Evolutionary conservation across 92 coral and sea anemone genomes (phyloP).

Genomic region (Umimayanthus kanabou): DNA sequence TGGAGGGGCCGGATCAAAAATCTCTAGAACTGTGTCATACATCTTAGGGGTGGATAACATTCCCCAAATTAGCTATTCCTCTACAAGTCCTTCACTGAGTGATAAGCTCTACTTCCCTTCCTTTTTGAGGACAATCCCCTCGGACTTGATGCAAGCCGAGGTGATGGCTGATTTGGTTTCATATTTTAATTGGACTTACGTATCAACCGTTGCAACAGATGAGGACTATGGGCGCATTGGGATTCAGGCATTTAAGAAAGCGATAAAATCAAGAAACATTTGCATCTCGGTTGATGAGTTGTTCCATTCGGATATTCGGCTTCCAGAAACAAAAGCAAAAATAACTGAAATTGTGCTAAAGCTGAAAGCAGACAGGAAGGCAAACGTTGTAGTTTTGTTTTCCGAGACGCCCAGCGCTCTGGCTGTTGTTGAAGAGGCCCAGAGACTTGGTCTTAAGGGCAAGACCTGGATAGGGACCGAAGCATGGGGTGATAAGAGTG

Average conservation of each 20-base stretch:
- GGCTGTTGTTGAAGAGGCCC: constrained; percentile 83
- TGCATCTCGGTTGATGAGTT: constrained; percentile 89
- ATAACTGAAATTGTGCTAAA: constrained; percentile 71
- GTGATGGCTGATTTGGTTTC: constrained; percentile 89
- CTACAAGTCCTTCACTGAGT: constrained; percentile 94
- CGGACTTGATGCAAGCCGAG: constrained; percentile 91
- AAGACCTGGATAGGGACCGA: constrained; percentile 97
- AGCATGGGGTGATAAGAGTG: constrained; percentile 88
- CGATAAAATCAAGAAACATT: constrained; percentile 71
- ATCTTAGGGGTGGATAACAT: constrained; percentile 66
- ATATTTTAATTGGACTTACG: constrained; percentile 79
- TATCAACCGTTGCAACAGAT: constrained; percentile 91
- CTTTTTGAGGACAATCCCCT: constrained; percentile 92
- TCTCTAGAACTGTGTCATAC: constrained; percentile 83
- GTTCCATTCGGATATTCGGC: constrained; percentile 78
- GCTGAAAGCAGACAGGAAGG: constrained; percentile 68
- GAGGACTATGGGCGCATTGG: constrained; percentile 95
- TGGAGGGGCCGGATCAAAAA: constrained; percentile 98
- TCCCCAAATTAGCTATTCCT: constrained; percentile 96
- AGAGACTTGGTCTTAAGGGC: constrained; percentile 74
- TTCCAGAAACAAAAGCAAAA: constrained; percentile 64
- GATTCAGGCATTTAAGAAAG: constrained; percentile 85
- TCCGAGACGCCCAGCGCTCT: constrained; percentile 88
- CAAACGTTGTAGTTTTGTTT: constrained; percentile 81
- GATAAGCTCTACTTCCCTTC: constrained; percentile 80